Conservation (phyloP, 53 echinoderm and acorn worm species). For the Holothuria leucospilota region DNA sequence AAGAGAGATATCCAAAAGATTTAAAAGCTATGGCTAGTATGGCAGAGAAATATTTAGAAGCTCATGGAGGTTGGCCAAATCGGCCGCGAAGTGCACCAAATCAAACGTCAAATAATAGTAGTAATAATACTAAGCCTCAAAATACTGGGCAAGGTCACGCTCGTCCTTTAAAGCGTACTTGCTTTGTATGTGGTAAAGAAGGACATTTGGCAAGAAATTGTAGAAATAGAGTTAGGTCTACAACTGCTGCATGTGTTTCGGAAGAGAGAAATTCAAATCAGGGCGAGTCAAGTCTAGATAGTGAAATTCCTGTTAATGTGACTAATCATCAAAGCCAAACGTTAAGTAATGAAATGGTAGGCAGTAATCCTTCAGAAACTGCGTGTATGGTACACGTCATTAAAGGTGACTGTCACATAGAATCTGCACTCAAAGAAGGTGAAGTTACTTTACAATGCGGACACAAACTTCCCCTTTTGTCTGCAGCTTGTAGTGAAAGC, state of each 20-base stretch:
- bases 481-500: no score
- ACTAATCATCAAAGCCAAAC: no score
- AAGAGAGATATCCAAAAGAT: conserved; percentile 19
- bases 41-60: conserved; percentile 44
- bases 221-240: background rate
- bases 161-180: background rate
- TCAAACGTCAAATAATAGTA: background rate
- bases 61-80: conserved; percentile 41
- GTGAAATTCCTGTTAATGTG: no score
- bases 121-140: background rate
- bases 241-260: conserved; percentile 4
- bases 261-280: background rate
- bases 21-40: background rate
- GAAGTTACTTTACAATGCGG: no score
- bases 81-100: background rate
- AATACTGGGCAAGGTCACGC: background rate
- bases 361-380: no score
- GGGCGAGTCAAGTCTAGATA: no score
- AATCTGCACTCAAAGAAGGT: no score
- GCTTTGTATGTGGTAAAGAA: conserved; percentile 32
- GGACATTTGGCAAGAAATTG: conserved; percentile 51
- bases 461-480: no score
- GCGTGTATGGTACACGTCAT: no score
- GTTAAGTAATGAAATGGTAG: no score
- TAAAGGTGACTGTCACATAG: no score